Base-by-base conservation (phyloP, 2,113 vertebrate genomes). In the Lanius collurio region DNA sequence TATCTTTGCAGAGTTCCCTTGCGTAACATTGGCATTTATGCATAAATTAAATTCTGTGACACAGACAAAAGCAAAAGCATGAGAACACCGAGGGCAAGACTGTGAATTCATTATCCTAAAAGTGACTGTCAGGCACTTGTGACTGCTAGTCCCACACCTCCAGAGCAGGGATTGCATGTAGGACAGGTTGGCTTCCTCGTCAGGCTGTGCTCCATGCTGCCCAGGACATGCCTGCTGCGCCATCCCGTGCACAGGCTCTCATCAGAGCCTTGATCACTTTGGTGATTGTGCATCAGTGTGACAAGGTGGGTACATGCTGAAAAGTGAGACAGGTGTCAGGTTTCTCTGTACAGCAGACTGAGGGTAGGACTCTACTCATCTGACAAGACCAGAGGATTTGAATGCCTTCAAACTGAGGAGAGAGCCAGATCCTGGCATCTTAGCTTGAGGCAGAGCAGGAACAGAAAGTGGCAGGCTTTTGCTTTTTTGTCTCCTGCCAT, bases 201-300 rank as follows among this genome's bases (percentile, higher is more conserved):
- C 30, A 47, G 49, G 18, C 63, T 74, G 68, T 77, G 41, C 17
- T 44, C 19, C 0, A 0, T 52, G 68, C 33, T 80, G 49, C 41
- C 12, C 30, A 42, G 57, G 39, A 68, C 21, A 16, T 47, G 26
- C 13, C 24, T 87, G 19, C 41, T 37, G 17, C 37, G 57, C 7
- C 12, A 6, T 47, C 27, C 27, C 5, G 0, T 1, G 2, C 27
- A 69, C 15, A 31, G 0, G 0, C 4, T 86, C 18, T 68, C 6
- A 3, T 13, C 49, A 73, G 63, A 73, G 49, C 41, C 41, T 18
- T 1, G 1, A 17, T 81, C n/a, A 11, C 63, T 47, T 55, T 44
- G 30, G 5, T 68, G 39, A 52, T 49, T 1, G 0, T 3, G 1
- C 11, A 27, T 26, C 4, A 4, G 27, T 1, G 0, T n/a, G 59